A percentile compares a stretch with the other conserved stretches of the same genome.
phyloP scores from a whole-genome alignment of 2,797 vertebrate species.

The Capromys pilorides region DNA sequence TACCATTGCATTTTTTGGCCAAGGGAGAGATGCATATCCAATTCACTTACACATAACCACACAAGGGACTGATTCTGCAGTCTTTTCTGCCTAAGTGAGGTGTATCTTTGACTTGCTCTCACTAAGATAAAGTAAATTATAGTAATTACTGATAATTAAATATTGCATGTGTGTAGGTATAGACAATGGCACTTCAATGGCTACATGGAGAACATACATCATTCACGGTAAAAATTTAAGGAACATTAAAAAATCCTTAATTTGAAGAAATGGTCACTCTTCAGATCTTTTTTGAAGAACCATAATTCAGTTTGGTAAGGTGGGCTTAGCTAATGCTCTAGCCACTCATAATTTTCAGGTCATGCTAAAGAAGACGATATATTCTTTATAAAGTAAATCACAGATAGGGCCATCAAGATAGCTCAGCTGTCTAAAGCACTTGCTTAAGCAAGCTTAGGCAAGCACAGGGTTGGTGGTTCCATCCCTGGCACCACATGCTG shows the following conservation, averaged over 20 bases:
- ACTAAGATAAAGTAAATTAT: not conserved
- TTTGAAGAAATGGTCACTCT: not conserved
- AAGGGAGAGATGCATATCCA: not conserved
- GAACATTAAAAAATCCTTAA: not conserved
- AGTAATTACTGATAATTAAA: not conserved
- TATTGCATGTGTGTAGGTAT: not conserved
- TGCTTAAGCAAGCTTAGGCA: too few species aligned
- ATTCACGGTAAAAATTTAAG: not conserved
- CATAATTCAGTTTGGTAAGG: not conserved
- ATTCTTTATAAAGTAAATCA: not conserved
- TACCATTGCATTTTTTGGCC: slow-evolving; percentile 35
- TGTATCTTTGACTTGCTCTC: slow-evolving; percentile 1
- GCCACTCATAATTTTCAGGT: not conserved
- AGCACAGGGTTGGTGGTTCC: too few species aligned
- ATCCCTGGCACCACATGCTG: too few species aligned
- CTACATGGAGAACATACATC: not conserved
- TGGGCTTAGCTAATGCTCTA: not conserved
- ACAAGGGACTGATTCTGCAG: not conserved
- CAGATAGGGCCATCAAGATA: too few species aligned
- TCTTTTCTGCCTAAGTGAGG: not conserved
- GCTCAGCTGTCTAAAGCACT: too few species aligned
- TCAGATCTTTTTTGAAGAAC: not conserved
- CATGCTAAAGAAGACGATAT: not conserved
- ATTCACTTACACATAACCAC: not conserved
- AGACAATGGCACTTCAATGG: not conserved